Conservation (phyloP, 1,140 invertebrate species). For the Potamilus streckersoni region DNA sequence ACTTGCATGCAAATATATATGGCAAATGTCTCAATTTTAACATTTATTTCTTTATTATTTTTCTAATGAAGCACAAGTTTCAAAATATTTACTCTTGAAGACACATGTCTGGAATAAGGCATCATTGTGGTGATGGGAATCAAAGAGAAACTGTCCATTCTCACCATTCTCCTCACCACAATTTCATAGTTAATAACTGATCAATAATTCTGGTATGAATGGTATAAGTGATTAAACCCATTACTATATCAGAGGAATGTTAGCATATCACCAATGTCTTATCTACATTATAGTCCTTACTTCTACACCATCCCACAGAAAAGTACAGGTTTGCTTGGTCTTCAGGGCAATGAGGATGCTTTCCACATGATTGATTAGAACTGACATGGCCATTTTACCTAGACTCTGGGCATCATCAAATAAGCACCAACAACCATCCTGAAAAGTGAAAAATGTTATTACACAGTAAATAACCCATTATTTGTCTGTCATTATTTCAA, state of each 20-base stretch:
- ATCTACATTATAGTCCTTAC: constrained; percentile 32
- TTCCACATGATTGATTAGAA: constrained; percentile 59
- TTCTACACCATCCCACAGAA: constrained; percentile 62
- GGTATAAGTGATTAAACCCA: neutral
- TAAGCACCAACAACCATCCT: constrained; percentile 68
- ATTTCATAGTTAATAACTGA: constrained; percentile 3
- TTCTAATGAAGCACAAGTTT: too few relatives aligned
- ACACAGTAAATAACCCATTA: too few relatives aligned
- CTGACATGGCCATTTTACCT: constrained; percentile 52
- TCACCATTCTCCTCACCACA: neutral
- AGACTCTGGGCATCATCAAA: constrained; percentile 64
- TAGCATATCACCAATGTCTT: too few relatives aligned
- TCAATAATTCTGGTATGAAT: neutral
- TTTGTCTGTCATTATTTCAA: too few relatives aligned
- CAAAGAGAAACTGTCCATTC: neutral
- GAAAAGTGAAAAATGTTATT: constrained; percentile 11
- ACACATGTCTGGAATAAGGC: too few relatives aligned
- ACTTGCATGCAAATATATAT: too few relatives aligned
- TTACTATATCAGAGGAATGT: too few relatives aligned
- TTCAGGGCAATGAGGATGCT: constrained; percentile 54
- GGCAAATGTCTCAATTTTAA: too few relatives aligned
- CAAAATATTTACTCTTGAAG: too few relatives aligned
- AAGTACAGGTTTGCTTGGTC: constrained; percentile 42
- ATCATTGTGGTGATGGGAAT: neutral
- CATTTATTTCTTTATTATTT: too few relatives aligned